Conservation (phyloP, 2,113 vertebrate genomes). For the Chaetorhynchus papuensis region DNA sequence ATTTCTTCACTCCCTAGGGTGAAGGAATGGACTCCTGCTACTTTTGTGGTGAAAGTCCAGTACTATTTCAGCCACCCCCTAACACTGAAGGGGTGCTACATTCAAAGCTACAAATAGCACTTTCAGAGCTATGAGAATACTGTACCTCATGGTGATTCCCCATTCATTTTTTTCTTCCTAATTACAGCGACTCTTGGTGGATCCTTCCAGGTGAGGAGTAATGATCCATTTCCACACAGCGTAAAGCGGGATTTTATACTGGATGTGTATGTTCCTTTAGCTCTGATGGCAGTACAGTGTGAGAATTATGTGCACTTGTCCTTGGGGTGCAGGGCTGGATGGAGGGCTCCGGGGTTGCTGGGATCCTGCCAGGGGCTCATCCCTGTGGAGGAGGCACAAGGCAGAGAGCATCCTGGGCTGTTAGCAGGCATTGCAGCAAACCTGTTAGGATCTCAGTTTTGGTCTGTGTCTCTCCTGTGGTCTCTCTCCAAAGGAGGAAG, state of each 20-base stretch:
- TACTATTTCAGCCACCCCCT: background rate
- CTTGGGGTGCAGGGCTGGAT: background rate
- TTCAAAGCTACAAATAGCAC: background rate
- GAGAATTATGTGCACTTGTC: accelerated
- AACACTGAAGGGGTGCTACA: background rate
- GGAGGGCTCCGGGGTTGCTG: background rate
- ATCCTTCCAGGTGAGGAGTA: background rate
- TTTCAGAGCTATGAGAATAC: background rate
- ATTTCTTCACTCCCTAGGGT: background rate
- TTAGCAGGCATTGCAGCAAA: background rate
- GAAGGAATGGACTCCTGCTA: background rate
- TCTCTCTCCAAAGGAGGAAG: background rate
- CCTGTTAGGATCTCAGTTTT: background rate
- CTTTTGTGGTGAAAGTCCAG: background rate
- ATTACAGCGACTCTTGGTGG: background rate
- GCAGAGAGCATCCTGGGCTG: background rate
- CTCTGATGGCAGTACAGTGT: background rate
- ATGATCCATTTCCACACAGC: background rate
- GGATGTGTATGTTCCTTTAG: background rate
- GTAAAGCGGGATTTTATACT: background rate
- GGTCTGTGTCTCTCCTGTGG: background rate
- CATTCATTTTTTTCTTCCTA: background rate
- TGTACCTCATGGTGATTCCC: background rate
- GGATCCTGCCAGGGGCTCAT: background rate
- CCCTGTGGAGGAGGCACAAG: background rate